Base-by-base conservation (phyloP, 1,140 invertebrate species). In the Medauroidea extradentata region DNA sequence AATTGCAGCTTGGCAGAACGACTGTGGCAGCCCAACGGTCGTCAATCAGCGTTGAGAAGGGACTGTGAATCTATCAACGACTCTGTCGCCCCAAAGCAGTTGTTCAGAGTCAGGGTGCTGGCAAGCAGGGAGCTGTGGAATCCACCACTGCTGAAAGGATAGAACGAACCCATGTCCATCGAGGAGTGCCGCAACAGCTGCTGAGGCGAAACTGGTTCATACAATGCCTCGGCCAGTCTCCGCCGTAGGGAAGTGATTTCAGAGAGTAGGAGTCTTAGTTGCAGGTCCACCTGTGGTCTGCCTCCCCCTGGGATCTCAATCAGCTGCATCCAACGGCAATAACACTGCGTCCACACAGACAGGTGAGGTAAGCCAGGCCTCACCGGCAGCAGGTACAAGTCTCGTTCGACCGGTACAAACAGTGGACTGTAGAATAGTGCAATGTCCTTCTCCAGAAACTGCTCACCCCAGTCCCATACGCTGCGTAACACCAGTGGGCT, bases 301-400 rank as follows among this genome's bases (percentile, higher is more conserved):
- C 91, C 91, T 43, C 91, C 90, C 57, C 84, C 85, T 3, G 83
- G 80, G 46, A 94, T 89, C 71, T 94, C 89, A 0, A 93, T 79
- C 11, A 89, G 82, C 4, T 87, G 84, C 68, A 94, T 81, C 90
- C 91, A 95, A 2, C 93, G 84, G 64, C 91, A 87, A 75, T 94
- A 96, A 75, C 91, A 94, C 68, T 92, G 90, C 46, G 81, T 79
- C 93, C 93, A 96, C n/a, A 96, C 70, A 50, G 89, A 84, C 59
- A 93, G 72, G 62, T 73, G 75, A 5, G 83, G 73, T 42, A 89
- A 74, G 18, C 72, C 70, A 29, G 77, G 76, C 14, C 79, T 70
- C 1, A 85, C 61, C 21, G 57, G 51, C 8, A 75, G 52, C 29
- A 13, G 57, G 23, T n/a, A 88, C 53, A 34, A 11, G 29, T 34